phyloP scores from a whole-genome alignment of 2,113 vertebrate genomes.

The Prunella himalayana region DNA sequence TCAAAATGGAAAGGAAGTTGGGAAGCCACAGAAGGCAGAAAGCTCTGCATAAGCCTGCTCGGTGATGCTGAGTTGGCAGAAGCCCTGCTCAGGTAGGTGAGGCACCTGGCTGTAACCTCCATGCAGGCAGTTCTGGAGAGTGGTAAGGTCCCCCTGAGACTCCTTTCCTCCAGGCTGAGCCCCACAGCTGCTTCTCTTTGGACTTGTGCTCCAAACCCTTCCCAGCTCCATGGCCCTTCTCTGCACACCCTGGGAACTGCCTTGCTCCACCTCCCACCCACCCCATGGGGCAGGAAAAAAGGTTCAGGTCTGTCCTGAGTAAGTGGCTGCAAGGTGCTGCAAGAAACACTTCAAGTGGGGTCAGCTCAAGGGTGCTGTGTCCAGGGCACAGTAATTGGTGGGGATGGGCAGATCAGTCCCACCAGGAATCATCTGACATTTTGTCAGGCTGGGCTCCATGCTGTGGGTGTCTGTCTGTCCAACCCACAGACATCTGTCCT shows the following conservation, averaged over 20 bases:
- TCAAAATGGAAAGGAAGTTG: neutral
- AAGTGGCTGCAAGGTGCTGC: too few relatives aligned
- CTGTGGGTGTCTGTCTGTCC: neutral
- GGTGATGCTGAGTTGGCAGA: neutral
- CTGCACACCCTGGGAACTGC: accelerated
- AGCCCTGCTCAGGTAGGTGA: neutral
- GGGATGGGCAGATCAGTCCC: neutral
- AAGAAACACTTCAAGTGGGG: neutral
- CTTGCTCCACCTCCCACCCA: neutral
- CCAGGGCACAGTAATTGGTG: neutral
- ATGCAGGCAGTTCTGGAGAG: too few relatives aligned
- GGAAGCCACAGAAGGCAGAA: neutral
- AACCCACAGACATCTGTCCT: neutral
- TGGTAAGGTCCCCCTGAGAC: neutral
- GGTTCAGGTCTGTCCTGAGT: neutral
- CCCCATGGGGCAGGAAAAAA: accelerated
- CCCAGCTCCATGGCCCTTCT: neutral
- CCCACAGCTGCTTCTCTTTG: neutral
- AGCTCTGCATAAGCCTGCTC: neutral
- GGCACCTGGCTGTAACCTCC: neutral
- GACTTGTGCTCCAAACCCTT: neutral
- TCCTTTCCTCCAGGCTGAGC: neutral
- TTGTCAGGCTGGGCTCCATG: neutral
- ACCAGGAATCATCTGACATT: accelerated
- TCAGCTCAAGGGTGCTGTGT: neutral